Percentiles rank a stretch among this genome's conserved stretches.
These are phyloP conservation scores for Leucoma salicis DNA, from an alignment of 2,888 invertebrate species.

Conservation along the genomic window DNA sequence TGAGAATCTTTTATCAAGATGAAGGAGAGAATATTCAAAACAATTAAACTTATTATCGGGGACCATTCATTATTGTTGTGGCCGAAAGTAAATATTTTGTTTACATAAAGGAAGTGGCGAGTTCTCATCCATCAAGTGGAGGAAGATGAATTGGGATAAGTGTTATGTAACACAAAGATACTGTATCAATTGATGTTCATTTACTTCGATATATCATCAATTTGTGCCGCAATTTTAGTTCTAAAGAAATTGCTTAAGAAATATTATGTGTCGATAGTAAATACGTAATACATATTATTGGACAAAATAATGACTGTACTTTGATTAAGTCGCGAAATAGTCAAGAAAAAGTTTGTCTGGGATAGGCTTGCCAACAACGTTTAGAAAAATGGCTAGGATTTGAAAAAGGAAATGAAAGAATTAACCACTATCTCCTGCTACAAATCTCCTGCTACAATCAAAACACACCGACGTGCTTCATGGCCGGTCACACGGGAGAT, in stretches of 20 bases:
- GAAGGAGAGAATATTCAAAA: slow-evolving; percentile 55
- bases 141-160: slow-evolving; percentile 64
- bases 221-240: background rate
- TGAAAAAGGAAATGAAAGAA: too few relatives aligned
- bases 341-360: too few relatives aligned
- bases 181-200: slow-evolving; percentile 49
- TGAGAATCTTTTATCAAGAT: slow-evolving; percentile 52
- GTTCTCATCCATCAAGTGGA: slow-evolving; percentile 69
- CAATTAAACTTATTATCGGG: slow-evolving; percentile 70
- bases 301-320: background rate
- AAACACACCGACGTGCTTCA: too few relatives aligned
- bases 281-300: too few relatives aligned
- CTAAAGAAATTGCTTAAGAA: slow-evolving; percentile 1
- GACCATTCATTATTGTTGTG: slow-evolving; percentile 66
- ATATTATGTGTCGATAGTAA: slow-evolving; percentile 9
- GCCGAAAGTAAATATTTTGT: slow-evolving; percentile 71
- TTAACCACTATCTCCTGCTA: too few relatives aligned
- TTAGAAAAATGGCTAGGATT: too few relatives aligned
- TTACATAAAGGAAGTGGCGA: slow-evolving; percentile 75
- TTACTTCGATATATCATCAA: slow-evolving; percentile 30
- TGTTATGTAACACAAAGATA: slow-evolving; percentile 35
- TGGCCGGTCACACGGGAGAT: too few relatives aligned
- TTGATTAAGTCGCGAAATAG: too few relatives aligned
- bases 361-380: too few relatives aligned
- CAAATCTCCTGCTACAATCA: too few relatives aligned